phyloP scores from a whole-genome alignment of 2,888 invertebrate genomes.

The Apodemia mormo region DNA sequence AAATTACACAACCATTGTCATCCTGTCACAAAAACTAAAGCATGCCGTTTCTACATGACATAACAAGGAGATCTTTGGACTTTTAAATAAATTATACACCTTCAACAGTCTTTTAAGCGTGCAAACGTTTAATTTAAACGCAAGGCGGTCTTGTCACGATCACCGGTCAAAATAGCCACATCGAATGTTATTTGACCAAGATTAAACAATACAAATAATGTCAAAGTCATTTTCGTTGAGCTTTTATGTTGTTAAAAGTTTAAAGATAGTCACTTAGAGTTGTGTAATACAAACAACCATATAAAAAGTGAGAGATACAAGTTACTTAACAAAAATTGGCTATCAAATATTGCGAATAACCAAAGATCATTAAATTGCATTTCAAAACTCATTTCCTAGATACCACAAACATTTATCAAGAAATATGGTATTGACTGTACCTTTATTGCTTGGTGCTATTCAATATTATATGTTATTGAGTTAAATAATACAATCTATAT shows the following conservation, averaged over 20 bases:
- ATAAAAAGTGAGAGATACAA: constrained; percentile 3
- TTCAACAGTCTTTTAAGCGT: background rate
- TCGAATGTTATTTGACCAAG: constrained; percentile 10
- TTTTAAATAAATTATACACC: constrained; percentile 8
- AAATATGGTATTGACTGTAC: background rate
- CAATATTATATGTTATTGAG: background rate
- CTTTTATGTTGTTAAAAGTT: constrained; percentile 6
- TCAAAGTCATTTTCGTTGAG: constrained; percentile 5
- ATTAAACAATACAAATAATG: constrained; percentile 12
- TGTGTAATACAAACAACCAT: constrained; percentile 11
- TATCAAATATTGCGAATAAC: background rate
- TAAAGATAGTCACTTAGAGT: constrained; percentile 2
- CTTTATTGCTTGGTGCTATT: background rate
- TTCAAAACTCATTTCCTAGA: background rate
- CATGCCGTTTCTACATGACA: constrained; percentile 1
- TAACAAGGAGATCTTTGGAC: constrained; percentile 9
- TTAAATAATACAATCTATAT: background rate
- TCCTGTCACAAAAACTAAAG: constrained; percentile 14
- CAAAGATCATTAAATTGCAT: background rate
- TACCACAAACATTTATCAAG: background rate
- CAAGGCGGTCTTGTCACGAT: constrained; percentile 18
- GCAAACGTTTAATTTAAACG: constrained; percentile 3
- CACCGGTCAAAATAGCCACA: constrained; percentile 8
- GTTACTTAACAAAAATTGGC: constrained; percentile 6
- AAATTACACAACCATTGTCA: constrained; percentile 8